These are phyloP conservation scores for Eupeodes corollae DNA, from an alignment of 1,140 invertebrate genomes.

Conservation along the genomic window DNA sequence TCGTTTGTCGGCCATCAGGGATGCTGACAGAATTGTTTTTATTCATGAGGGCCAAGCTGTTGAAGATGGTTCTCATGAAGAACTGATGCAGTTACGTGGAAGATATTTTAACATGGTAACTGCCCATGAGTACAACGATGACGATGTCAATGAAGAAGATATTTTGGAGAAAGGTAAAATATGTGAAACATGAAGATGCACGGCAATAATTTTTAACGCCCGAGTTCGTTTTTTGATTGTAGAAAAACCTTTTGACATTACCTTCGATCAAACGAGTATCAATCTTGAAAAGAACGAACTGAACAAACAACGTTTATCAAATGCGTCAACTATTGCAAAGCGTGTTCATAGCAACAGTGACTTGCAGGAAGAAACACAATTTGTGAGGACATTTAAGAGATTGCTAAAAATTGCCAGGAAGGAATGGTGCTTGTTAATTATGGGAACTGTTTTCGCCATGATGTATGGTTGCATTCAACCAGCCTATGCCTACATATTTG, in stretches of 20 bases:
- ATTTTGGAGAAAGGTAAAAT: conserved; percentile 40
- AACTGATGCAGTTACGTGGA: conserved; percentile 57
- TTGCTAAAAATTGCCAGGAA: conserved; percentile 60
- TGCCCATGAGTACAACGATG: conserved; percentile 41
- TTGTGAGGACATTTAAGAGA: conserved; percentile 36
- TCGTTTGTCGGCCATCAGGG: conserved; percentile 69
- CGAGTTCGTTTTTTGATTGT: too few relatives aligned
- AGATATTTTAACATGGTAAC: conserved; percentile 60
- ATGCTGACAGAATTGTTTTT: conserved; percentile 69
- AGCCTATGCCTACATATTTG: conserved; percentile 70
- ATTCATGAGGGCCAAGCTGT: conserved; percentile 58
- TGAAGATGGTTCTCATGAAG: conserved; percentile 69
- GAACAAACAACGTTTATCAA: conserved; percentile 48
- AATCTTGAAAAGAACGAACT: too few relatives aligned
- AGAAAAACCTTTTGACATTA: conserved; percentile 48
- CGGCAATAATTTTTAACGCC: too few relatives aligned
- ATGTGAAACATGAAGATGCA: too few relatives aligned
- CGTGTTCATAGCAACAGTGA: too few relatives aligned
- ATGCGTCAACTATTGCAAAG: conserved; percentile 56
- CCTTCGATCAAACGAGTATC: too few relatives aligned
- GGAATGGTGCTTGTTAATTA: conserved; percentile 63
- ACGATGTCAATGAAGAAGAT: conserved; percentile 23
- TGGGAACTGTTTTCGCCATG: conserved; percentile 58
- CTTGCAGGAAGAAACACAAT: neutral
- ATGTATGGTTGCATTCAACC: conserved; percentile 65